These are phyloP conservation scores for Amphipyra berbera DNA, from an alignment of 2,888 invertebrate species.

Conservation along the genomic window DNA sequence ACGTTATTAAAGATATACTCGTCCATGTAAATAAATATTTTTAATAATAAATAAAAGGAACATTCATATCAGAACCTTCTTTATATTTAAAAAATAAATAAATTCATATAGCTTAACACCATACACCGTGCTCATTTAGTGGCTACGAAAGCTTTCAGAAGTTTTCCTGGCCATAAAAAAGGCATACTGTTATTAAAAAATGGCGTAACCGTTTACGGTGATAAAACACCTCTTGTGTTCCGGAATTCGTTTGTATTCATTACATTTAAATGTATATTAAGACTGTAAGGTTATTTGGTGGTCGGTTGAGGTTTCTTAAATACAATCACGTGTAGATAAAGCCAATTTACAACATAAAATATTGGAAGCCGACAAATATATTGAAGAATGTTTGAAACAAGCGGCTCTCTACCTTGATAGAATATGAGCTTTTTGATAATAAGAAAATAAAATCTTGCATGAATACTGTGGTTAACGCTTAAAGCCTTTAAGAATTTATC, in stretches of 20 bases:
- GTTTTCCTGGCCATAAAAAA: no score
- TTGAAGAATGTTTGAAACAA: slow-evolving; percentile 3
- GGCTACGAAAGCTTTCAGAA: no score
- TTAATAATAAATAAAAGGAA: no score
- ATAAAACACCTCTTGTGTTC: no score
- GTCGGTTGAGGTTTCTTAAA: background rate
- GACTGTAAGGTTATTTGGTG: background rate
- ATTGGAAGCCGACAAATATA: slow-evolving; percentile 3
- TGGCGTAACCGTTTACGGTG: no score
- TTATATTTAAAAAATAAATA: no score
- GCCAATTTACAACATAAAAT: slow-evolving; percentile 3
- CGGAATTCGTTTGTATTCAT: background rate
- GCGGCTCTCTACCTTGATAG: slow-evolving; percentile 15
- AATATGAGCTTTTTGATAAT: slow-evolving; percentile 24
- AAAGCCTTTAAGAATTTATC: slow-evolving; percentile 37
- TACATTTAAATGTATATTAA: background rate
- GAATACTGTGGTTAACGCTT: slow-evolving; percentile 17
- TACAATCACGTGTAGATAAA: slow-evolving; percentile 4
- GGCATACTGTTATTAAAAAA: no score
- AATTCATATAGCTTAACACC: no score
- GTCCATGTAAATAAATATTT: no score
- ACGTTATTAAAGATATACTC: no score
- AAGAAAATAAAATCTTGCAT: slow-evolving; percentile 22
- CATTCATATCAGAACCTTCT: no score
- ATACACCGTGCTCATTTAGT: no score